Evolutionary conservation across 2,797 vertebrate genomes (phyloP), one percentile per base, ranked within the genome.

Genomic region (Eleutherodactylus coqui): DNA sequence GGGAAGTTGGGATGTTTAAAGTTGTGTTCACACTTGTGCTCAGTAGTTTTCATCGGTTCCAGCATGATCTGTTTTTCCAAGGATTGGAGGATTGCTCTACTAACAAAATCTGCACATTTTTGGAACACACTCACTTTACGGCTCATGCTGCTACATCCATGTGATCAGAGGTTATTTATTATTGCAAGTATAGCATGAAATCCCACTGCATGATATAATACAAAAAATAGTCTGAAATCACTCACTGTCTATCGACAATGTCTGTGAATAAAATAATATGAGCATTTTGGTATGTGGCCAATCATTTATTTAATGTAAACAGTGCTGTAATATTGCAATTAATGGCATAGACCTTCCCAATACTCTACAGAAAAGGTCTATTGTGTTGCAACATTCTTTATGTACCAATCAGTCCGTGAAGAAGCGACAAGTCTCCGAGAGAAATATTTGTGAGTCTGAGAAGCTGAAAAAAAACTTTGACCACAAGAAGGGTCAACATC

Each of bases 261-360:
- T 11, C 80, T 41, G 4, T 64, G 14, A 55, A 82, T 73, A 7
- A 58, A 27, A 73, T 43, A 72, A 73, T 55, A 55, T 36, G 38
- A 58, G 36, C 14, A 73, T 81, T 75, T 62, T 86, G 85, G 85
- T 67, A 34, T 38, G 27, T 60, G 67, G 79, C 78, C 85, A 86
- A 45, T 75, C 69, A 45, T 76, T 86, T 75, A 32, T 69, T 62
- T 81, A 86, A 86, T 86, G 79, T 84, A 87, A 87, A 84, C 86
- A 84, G 43, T 64, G 27, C 43, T 51, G 32, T 60, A 73, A 79
- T 80, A 87, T 84, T 49, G 62, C 86, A 84, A 87, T 84, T 87
- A 87, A 87, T 75, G 55, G 58, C 55, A 69, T 19, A 75, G 77
- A 34, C 69, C 79, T 84, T 84, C 69, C n/a, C 69, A 70, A 69